Percentiles rank a stretch among this genome's conserved stretches.
phyloP scores from a whole-genome alignment of 2,113 vertebrate species.

The Salvator merianae region DNA sequence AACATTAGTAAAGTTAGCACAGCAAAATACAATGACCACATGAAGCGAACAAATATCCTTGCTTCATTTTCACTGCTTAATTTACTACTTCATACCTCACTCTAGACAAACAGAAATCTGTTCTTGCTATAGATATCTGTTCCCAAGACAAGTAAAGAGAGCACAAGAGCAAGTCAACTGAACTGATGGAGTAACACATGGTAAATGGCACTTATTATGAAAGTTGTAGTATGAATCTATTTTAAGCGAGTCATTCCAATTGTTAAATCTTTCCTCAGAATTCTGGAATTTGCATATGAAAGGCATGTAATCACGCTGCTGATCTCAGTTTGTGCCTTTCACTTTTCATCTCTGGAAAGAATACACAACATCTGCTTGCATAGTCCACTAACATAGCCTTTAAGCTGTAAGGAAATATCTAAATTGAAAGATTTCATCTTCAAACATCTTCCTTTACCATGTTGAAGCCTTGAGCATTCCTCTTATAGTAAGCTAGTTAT shows the following conservation, averaged over 20 bases:
- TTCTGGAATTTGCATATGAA: conserved; percentile 1
- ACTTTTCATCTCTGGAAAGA: background rate
- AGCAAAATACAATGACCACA: conserved; percentile 19
- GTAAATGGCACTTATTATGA: background rate
- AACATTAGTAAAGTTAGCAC: conserved; percentile 4
- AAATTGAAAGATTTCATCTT: background rate
- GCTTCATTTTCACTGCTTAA: background rate
- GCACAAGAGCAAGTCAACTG: background rate
- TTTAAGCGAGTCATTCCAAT: conserved; percentile 36
- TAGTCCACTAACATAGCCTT: background rate
- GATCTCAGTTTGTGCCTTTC: background rate
- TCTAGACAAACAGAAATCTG: conserved; percentile 23
- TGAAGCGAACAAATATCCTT: background rate
- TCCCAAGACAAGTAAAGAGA: background rate
- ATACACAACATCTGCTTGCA: background rate
- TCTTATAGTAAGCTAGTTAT: background rate
- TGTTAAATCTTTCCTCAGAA: conserved; percentile 2
- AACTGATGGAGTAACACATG: conserved; percentile 25
- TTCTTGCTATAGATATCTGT: background rate
- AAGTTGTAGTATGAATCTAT: conserved; percentile 30
- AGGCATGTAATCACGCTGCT: background rate
- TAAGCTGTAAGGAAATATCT: background rate
- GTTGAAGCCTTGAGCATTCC: background rate
- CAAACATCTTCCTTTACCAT: background rate
- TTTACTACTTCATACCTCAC: background rate